Conservation (phyloP, 2,113 vertebrate species). For the Calidris pygmaea region DNA sequence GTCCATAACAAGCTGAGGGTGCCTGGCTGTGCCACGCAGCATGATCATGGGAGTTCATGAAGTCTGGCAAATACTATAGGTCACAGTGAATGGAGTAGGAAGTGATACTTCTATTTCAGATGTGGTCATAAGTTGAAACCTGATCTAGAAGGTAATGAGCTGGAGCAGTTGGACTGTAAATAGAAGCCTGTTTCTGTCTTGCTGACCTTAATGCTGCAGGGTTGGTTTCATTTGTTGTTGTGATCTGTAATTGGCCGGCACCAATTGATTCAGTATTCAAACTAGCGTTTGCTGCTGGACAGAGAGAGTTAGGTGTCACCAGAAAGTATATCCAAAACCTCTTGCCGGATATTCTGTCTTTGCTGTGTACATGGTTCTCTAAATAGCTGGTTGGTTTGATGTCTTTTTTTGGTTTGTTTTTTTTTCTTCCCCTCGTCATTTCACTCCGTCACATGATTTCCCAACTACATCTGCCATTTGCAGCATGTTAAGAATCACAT, state of each 20-base stretch:
- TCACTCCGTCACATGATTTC: neutral
- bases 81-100: neutral
- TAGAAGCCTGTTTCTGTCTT: neutral
- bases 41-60: neutral
- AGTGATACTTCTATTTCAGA: neutral
- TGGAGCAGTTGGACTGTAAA: neutral
- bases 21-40: neutral
- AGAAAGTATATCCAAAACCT: neutral
- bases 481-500: neutral
- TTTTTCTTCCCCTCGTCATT: neutral
- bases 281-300: neutral
- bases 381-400: neutral
- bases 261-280: neutral
- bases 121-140: neutral
- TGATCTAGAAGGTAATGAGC: neutral
- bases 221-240: neutral
- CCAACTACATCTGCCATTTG: neutral
- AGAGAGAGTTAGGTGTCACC: neutral
- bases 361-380: neutral
- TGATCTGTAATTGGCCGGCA: neutral
- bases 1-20: neutral
- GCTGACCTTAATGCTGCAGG: neutral
- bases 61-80: neutral
- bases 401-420: neutral
- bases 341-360: neutral